Percentiles rank a stretch among this genome's conserved stretches.
phyloP scores from a whole-genome alignment of 2,797 vertebrate genomes.

The Schizopygopsis malacanthus region DNA sequence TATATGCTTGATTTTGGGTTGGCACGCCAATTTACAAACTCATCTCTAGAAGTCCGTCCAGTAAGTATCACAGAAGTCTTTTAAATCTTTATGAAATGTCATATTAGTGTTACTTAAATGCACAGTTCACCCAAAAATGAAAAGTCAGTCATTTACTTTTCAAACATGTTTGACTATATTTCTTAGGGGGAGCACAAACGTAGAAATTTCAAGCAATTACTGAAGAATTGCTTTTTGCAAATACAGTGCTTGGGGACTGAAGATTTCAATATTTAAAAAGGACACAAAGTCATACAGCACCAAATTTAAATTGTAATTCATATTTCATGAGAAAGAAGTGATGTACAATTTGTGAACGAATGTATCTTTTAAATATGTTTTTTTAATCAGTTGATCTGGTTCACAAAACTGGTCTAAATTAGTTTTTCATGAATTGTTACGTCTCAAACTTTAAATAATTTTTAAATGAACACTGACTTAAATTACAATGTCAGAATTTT shows the following conservation, averaged over 20 bases:
- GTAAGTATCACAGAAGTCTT: slow-evolving; percentile 68
- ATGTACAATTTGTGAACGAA: background rate
- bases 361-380: background rate
- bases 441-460: background rate
- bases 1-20: slow-evolving; percentile 98
- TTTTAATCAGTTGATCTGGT: background rate
- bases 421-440: background rate
- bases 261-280: no score
- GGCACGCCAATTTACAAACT: slow-evolving; percentile 95
- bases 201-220: background rate
- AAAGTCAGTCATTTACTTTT: background rate
- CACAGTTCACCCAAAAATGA: background rate
- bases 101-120: slow-evolving; percentile 65
- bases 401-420: background rate
- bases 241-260: background rate
- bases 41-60: slow-evolving; percentile 92
- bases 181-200: background rate
- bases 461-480: background rate
- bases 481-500: background rate
- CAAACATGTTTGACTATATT: background rate
- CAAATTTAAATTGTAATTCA: background rate
- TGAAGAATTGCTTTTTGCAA: background rate
- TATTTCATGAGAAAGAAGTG: background rate
- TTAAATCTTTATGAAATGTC: slow-evolving; percentile 1
- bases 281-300: background rate